Evolutionary conservation across 2,888 invertebrate species (phyloP).

Genomic region (Perizoma affinitatum): DNA sequence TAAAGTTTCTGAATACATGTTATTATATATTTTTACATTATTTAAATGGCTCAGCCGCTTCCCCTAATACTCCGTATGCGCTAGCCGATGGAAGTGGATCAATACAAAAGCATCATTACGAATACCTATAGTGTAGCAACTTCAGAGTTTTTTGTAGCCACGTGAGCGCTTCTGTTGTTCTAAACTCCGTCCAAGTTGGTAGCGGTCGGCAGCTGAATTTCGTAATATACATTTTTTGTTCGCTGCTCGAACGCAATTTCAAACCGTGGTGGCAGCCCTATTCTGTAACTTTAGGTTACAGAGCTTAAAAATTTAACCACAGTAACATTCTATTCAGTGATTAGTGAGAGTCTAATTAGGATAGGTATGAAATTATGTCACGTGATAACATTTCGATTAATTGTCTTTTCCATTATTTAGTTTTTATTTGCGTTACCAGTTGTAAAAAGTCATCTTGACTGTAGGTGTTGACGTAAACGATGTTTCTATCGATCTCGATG

Average conservation of each 20-base stretch:
- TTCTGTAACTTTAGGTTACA: conserved; percentile 29
- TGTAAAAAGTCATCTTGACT: too few species aligned
- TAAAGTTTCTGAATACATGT: too few species aligned
- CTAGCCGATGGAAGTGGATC: neutral
- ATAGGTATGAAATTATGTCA: neutral
- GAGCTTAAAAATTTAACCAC: neutral
- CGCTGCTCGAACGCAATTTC: conserved; percentile 50
- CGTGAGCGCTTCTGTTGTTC: conserved; percentile 38
- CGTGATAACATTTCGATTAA: neutral
- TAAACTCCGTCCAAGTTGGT: conserved; percentile 34
- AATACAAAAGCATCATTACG: conserved; percentile 16
- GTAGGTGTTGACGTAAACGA: too few species aligned
- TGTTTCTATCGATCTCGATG: too few species aligned
- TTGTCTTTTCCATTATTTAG: too few species aligned
- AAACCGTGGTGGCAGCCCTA: conserved; percentile 34
- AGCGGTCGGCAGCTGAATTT: conserved; percentile 46
- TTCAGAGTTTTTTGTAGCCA: conserved; percentile 31
- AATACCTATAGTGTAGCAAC: conserved; percentile 23
- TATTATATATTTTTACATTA: too few species aligned
- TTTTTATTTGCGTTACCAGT: too few species aligned
- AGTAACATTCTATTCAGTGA: neutral
- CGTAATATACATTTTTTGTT: conserved; percentile 57
- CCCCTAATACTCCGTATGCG: neutral
- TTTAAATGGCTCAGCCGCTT: too few species aligned
- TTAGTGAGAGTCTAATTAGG: too few species aligned